A percentile compares a stretch with the other conserved stretches of the same genome.
Conservation (phyloP, 1,140 invertebrate species). For the Cepaea nemoralis region DNA sequence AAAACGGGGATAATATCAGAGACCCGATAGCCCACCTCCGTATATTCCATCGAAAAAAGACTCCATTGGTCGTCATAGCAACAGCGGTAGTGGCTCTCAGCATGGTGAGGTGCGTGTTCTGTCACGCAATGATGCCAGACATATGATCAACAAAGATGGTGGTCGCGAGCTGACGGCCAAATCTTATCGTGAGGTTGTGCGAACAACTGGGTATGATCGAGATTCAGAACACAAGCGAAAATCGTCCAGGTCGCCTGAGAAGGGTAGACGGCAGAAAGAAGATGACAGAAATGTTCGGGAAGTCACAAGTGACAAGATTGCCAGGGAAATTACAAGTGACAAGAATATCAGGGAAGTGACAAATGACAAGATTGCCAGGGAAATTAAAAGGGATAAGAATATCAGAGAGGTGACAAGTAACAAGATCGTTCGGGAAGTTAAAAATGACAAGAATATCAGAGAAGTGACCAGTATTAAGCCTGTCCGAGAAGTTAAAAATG, state of each 20-base stretch:
- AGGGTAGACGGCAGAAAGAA: not conserved
- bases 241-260: not conserved
- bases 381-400: no score
- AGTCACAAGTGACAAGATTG: not conserved
- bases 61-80: no score
- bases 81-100: not conserved
- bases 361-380: no score
- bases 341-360: no score
- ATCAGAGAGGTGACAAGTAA: no score
- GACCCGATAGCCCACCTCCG: slow-evolving; percentile 31
- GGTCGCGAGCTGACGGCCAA: slow-evolving; percentile 37
- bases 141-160: slow-evolving; percentile 1
- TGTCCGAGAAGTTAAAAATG: no score
- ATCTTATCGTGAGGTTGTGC: slow-evolving; percentile 41
- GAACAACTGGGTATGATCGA: slow-evolving; percentile 21
- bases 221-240: not conserved
- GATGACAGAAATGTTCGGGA: not conserved
- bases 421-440: no score
- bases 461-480: no score
- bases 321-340: no score
- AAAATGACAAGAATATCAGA: no score
- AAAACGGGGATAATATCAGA: no score
- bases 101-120: not conserved
- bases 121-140: slow-evolving; percentile 21
- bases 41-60: slow-evolving; percentile 38